Conservation (phyloP, 2,113 vertebrate species). For the Hyperoodon ampullatus region DNA sequence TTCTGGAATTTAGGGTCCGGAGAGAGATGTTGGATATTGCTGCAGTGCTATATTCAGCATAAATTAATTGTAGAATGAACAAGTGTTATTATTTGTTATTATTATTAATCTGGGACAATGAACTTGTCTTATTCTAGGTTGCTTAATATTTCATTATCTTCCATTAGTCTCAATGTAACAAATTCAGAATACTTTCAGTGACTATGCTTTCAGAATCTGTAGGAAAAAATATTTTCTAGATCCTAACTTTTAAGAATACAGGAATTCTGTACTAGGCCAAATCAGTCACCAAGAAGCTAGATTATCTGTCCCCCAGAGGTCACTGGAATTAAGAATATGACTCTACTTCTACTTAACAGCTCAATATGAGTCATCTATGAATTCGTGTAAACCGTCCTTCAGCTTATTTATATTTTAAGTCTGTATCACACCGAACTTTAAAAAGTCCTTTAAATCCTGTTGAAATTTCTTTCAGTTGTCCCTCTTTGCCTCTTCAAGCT, state of each 20-base stretch:
- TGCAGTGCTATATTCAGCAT: slow-evolving; percentile 27
- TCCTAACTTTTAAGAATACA: neutral
- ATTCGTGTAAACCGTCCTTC: neutral
- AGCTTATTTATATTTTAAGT: neutral
- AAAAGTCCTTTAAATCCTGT: neutral
- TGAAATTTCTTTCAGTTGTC: neutral
- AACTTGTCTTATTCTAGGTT: slow-evolving; percentile 26
- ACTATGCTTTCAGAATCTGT: neutral
- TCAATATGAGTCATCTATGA: neutral
- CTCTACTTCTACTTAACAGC: neutral
- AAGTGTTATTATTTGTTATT: slow-evolving; percentile 5
- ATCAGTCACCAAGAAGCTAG: neutral
- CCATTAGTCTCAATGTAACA: neutral
- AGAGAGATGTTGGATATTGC: neutral
- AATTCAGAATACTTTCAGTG: neutral
- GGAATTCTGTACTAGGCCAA: neutral
- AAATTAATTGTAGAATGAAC: slow-evolving; percentile 18
- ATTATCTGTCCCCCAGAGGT: neutral
- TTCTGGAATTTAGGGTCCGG: neutral
- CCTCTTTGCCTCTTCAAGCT: neutral
- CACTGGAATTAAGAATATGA: neutral
- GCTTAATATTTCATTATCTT: neutral
- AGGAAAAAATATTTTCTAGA: neutral
- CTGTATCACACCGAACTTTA: neutral
- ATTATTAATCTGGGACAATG: slow-evolving; percentile 32